These are phyloP conservation scores for Neostethus bicornis DNA, from an alignment of 2,797 vertebrate genomes.

Conservation along the genomic window DNA sequence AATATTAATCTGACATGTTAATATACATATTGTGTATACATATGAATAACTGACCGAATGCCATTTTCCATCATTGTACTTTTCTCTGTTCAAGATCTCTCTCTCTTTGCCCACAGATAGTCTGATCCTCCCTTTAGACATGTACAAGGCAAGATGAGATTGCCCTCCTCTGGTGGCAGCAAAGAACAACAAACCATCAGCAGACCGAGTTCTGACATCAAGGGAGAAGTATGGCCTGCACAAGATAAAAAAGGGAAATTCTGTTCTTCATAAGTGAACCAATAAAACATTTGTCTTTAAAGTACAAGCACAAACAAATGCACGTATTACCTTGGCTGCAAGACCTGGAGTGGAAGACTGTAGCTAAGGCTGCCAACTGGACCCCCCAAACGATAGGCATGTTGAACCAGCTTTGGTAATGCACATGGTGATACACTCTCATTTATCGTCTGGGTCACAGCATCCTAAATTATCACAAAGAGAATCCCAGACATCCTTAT, in stretches of 20 bases:
- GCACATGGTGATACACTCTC: conserved; percentile 61
- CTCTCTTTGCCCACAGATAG: conserved; percentile 80
- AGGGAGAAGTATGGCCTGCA: conserved; percentile 86
- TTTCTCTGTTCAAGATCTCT: conserved; percentile 87
- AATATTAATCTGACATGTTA: background rate
- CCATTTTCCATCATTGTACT: conserved; percentile 91
- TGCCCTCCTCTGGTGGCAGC: conserved; percentile 73
- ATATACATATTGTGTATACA: no score
- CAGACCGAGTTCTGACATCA: conserved; percentile 83
- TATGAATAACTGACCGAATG: conserved; percentile 90
- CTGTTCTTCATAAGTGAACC: conserved; percentile 77
- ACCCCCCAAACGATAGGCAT: conserved; percentile 80
- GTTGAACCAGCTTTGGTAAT: conserved; percentile 58
- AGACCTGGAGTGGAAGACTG: conserved; percentile 72
- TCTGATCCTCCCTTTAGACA: conserved; percentile 88
- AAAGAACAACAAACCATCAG: conserved; percentile 87
- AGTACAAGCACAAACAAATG: conserved; percentile 1
- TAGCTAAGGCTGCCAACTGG: conserved; percentile 83
- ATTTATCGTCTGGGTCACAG: conserved; percentile 33
- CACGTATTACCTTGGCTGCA: conserved; percentile 81
- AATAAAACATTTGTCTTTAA: conserved; percentile 77
- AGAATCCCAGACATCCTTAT: conserved; percentile 32
- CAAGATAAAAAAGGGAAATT: conserved; percentile 2
- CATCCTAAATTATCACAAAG: conserved; percentile 65
- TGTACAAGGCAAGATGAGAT: conserved; percentile 84